Evolutionary conservation across 2,797 vertebrate species (phyloP), one percentile per base, ranked within the genome.

Genomic region (Fistularia tabacaria): DNA sequence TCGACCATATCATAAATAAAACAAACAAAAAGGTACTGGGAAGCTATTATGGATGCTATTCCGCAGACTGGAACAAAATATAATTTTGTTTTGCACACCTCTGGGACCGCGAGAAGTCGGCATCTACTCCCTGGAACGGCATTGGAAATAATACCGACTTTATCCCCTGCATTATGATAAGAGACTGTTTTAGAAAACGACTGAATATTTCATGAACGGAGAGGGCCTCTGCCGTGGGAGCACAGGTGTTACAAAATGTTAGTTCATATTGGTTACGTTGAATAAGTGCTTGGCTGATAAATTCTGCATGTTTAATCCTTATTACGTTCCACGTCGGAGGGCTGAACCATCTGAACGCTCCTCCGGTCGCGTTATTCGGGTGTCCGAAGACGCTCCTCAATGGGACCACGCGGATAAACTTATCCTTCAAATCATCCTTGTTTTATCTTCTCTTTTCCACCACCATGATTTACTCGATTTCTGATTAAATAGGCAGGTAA

Each of bases 131-230:
- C 25, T 61, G 64, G 14, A 62, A 67, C 36, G 51, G 46, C 3
- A 7, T 14, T 7, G 3, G 58, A 44, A 53, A 55, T 48, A 65
- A 64, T 71, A 63, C 59, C 42, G 39, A 51, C 25, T 62, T 66
- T 14, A 59, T 48, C 52, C 38, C 25, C 38, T n/a, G n/a, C 49
- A 80, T 73, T 69, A 25, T 25, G 25, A 73, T 65, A 63, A 76
- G 40, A 67, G 41, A 48, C 46, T 61, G 64, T 49, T 62, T 68
- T 46, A 59, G 36, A 63, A 71, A 72, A 71, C 14, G 14, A 41
- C 50, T 86, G 62, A 67, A 85, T 83, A 63, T 82, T 88, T 86
- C 57, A 85, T 83, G 60, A 82, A 53, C 69, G 39, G 38, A 49
- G 71, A 49, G 41, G 57, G 57, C 52, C 56, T 71, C 48, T 60